phyloP scores from a whole-genome alignment of 2,888 invertebrate genomes.

The Scaptomyza tumidula region DNA sequence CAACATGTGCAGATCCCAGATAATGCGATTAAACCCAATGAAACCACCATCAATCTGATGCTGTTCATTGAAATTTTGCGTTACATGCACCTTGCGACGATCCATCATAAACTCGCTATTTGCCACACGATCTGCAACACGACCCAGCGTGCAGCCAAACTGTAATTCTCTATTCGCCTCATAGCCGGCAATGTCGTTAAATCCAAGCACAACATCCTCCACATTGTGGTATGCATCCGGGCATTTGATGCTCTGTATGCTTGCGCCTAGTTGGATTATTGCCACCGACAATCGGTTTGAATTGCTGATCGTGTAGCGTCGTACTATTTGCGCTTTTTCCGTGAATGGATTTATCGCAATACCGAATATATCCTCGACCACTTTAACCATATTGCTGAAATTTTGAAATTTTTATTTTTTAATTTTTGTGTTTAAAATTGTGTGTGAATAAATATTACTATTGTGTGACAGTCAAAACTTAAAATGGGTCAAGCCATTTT shows the following conservation, averaged over 20 bases:
- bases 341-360: constrained; percentile 77
- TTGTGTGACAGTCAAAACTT: not conserved
- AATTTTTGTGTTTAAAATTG: not conserved
- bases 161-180: constrained; percentile 88
- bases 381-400: constrained; percentile 65
- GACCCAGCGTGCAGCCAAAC: constrained; percentile 94
- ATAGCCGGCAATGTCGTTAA: constrained; percentile 91
- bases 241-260: constrained; percentile 89
- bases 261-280: constrained; percentile 91
- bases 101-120: constrained; percentile 89
- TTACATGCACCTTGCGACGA: constrained; percentile 88
- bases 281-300: constrained; percentile 69
- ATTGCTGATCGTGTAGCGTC: constrained; percentile 80
- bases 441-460: not conserved
- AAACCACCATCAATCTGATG: constrained; percentile 93
- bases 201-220: constrained; percentile 92
- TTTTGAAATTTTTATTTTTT: constrained; percentile 2
- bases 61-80: constrained; percentile 88
- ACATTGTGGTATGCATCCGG: constrained; percentile 89
- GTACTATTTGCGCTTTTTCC: constrained; percentile 62
- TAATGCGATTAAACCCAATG: constrained; percentile 92
- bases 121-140: constrained; percentile 92
- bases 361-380: constrained; percentile 82
- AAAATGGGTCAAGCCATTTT: not conserved
- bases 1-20: constrained; percentile 86